A percentile compares a stretch with the other conserved stretches of the same genome.
Conservation (phyloP, 2,797 vertebrate genomes). For the Myotis findleyi region DNA sequence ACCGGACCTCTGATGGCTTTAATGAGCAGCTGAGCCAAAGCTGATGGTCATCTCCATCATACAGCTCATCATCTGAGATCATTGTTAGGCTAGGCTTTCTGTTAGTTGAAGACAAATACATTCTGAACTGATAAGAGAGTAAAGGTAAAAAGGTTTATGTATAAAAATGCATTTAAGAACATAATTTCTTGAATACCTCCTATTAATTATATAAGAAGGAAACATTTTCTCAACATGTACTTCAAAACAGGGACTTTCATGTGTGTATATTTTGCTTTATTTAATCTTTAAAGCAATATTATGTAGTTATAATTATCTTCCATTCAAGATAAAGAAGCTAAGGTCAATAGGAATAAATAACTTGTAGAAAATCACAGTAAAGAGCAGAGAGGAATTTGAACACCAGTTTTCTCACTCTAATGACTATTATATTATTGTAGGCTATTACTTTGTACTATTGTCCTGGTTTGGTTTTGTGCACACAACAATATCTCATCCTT, state of each 20-base stretch:
- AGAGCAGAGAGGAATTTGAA: neutral
- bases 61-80: neutral
- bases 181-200: neutral
- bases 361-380: neutral
- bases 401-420: neutral
- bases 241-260: neutral
- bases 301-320: neutral
- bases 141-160: neutral
- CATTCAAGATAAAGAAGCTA: neutral
- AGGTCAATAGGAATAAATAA: neutral
- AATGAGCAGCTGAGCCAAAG: neutral
- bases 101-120: conserved; percentile 8
- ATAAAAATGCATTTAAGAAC: neutral
- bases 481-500: neutral
- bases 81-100: neutral
- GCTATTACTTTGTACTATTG: neutral
- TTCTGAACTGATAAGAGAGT: neutral
- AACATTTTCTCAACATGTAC: neutral
- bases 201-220: neutral
- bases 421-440: neutral
- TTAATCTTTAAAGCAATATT: conserved; percentile 2
- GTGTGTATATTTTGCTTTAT: neutral
- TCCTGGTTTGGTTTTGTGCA: neutral
- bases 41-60: neutral
- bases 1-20: neutral